Base-by-base conservation (phyloP, 2,113 vertebrate genomes). In the Podarcis muralis region DNA sequence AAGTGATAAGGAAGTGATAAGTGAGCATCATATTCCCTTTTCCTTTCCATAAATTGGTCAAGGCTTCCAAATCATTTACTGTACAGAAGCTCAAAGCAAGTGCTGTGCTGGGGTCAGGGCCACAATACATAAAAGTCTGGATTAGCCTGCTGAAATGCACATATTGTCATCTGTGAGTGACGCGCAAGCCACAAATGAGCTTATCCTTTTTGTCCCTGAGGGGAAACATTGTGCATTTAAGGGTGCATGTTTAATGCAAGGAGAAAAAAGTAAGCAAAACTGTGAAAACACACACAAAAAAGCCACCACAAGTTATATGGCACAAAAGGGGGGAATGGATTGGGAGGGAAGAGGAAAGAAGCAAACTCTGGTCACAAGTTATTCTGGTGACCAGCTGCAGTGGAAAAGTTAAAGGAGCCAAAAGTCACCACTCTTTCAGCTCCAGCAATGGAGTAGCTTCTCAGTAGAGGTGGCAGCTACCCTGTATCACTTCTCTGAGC, bases 1-100 rank as follows among this genome's bases (percentile, higher is more conserved):
- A 66, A 84, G 69, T 53, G 79, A 75, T 86, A 89, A 83, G 74
- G 9, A n/a, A 65, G 37, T 30, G 57, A 25, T 74, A 87, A 59
- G 53, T 68, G 68, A 72, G n/a, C 79, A 74, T 86, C n/a, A 72
- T 27, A 53, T 30, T 87, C 79, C 79, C 20, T 75, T 71, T n/a
- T 76, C n/a, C 68, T 74, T 68, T 40, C 12, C 71, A 75, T 11
- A 78, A 79, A 83, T 83, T 80, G 80, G 78, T 62, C n/a, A 85
- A 83, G 35, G 74, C 48, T 43, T 23, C 48, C 32, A 11, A 77
- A 81, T 23, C 35, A 72, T 43, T 71, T n/a, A 11, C 25, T 40
- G 5, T 57, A n/a, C 48, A 43, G 74, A 77, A n/a, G 68, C 30
- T 53, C 25, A 43, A 62, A 74, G 86, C 65, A 57, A 71, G 12